These are phyloP conservation scores for Dolichopus griseipennis DNA, from an alignment of 2,888 invertebrate species.

Conservation along the genomic window DNA sequence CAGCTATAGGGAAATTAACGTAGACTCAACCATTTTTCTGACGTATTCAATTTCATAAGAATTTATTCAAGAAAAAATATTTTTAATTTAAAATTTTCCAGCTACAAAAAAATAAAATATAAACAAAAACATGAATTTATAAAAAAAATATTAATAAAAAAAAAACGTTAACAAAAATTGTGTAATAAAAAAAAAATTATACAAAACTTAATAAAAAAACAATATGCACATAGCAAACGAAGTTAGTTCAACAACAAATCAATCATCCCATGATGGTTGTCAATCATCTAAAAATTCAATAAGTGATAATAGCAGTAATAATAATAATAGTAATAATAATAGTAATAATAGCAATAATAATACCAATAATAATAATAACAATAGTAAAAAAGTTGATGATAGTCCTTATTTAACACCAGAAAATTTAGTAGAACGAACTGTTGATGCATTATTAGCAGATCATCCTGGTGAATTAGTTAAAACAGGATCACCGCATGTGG, in stretches of 20 bases:
- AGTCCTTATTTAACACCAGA: slow-evolving; percentile 62
- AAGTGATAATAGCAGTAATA: slow-evolving; percentile 25
- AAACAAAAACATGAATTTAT: not conserved
- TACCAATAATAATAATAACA: slow-evolving; percentile 28
- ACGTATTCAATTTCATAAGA: too few species aligned
- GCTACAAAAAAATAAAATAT: too few species aligned
- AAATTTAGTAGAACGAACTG: slow-evolving; percentile 70
- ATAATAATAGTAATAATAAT: slow-evolving; percentile 22
- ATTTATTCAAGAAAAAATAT: too few species aligned
- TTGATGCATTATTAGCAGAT: slow-evolving; percentile 76
- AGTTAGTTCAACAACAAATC: slow-evolving; percentile 62
- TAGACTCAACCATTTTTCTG: too few species aligned
- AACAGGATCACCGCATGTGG: slow-evolving; percentile 91
- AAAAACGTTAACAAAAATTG: not conserved
- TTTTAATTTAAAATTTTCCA: too few species aligned
- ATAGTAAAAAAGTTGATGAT: slow-evolving; percentile 35
- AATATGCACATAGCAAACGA: slow-evolving; percentile 74
- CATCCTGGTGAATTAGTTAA: slow-evolving; percentile 88
- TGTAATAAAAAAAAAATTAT: not conserved
- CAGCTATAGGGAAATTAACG: too few species aligned
- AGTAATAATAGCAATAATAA: slow-evolving; percentile 29
- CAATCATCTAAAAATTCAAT: slow-evolving; percentile 22
- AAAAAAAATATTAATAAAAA: slow-evolving; percentile 1
- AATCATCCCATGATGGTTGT: slow-evolving; percentile 44
- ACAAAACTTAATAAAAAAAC: slow-evolving; percentile 17